Percentiles rank a stretch among this genome's conserved stretches.
These are phyloP conservation scores for Phenganax marumi DNA, from an alignment of 92 coral and sea anemone species.

Conservation along the genomic window DNA sequence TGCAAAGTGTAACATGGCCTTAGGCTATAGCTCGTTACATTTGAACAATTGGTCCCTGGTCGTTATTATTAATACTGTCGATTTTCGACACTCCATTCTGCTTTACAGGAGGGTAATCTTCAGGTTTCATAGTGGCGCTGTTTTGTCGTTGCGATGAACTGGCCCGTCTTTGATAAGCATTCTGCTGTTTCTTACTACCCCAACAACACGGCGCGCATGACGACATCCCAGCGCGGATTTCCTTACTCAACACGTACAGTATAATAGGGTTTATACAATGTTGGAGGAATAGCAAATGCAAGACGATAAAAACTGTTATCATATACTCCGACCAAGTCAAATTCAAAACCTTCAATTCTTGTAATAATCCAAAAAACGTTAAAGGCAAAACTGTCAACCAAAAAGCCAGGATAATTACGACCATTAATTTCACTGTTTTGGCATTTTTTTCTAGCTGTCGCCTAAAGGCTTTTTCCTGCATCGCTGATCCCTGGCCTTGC, in stretches of 20 bases:
- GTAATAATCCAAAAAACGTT: conserved; percentile 14
- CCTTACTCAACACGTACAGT: conserved; percentile 24
- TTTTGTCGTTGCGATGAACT: background rate
- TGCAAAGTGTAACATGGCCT: no score
- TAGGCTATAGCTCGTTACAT: background rate
- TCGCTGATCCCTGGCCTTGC: background rate
- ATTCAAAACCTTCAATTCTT: background rate
- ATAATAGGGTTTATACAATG: conserved; percentile 31
- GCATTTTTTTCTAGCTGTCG: conserved; percentile 34
- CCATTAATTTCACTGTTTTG: conserved; percentile 25
- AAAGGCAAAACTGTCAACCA: conserved; percentile 36
- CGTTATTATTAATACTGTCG: background rate
- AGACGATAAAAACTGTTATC: background rate
- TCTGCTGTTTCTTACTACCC: background rate
- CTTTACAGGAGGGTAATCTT: background rate
- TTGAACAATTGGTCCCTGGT: conserved; percentile 12
- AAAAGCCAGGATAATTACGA: conserved; percentile 33
- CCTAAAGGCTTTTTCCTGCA: conserved; percentile 23
- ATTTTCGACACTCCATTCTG: background rate
- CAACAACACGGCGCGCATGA: background rate
- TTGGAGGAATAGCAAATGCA: conserved; percentile 25
- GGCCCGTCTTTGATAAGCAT: background rate
- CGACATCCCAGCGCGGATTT: conserved; percentile 34
- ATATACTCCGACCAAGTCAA: background rate
- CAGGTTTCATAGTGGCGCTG: background rate